These are phyloP conservation scores for Gallinago solitaria DNA, from an alignment of 2,797 vertebrate species.

Conservation along the genomic window DNA sequence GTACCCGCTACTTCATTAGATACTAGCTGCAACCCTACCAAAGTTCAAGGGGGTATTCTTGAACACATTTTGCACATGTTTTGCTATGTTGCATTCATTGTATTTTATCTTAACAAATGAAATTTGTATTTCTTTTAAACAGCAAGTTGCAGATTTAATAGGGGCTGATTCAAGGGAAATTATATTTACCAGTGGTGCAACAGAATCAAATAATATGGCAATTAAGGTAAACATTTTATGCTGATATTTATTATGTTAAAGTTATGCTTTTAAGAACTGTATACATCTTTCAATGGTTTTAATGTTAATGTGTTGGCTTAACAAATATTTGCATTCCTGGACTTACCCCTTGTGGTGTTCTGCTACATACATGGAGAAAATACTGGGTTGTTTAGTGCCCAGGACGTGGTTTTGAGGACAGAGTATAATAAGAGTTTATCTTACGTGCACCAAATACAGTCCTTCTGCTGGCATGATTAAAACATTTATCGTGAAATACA, in stretches of 20 bases:
- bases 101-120: not conserved
- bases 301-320: not conserved
- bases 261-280: not conserved
- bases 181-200: conserved; percentile 97
- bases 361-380: not conserved
- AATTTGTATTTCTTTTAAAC: not conserved
- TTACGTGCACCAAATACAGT: not conserved
- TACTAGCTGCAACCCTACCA: not conserved
- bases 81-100: not conserved
- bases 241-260: not conserved
- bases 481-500: not conserved
- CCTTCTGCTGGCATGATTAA: not conserved
- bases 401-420: not conserved
- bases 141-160: conserved; percentile 95
- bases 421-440: not conserved
- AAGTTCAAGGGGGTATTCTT: not conserved
- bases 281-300: not conserved
- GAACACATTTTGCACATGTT: not conserved
- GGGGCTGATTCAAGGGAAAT: conserved; percentile 94
- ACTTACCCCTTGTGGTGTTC: not conserved
- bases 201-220: conserved; percentile 97
- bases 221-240: conserved; percentile 85
- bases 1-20: not conserved
- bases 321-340: not conserved
- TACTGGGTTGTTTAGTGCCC: not conserved